Evolutionary conservation across 2,113 vertebrate species (phyloP), one percentile per base, ranked within the genome.

Genomic region (Coptodon rendalli): DNA sequence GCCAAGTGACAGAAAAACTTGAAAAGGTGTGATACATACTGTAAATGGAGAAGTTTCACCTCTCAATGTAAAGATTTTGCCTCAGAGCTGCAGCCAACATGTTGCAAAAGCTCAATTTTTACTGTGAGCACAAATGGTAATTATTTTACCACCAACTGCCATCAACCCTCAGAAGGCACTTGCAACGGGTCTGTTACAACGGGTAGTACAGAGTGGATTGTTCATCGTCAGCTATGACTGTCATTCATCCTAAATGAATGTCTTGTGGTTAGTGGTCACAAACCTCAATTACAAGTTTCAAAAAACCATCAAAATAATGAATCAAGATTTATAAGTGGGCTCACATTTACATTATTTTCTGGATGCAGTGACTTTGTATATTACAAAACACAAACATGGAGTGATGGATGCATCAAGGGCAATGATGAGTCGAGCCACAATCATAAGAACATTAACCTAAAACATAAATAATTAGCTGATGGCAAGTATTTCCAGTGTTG

Each of bases 91-190:
- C 36, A 71, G 36, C 12, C 4, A 40, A 71, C n/a, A 43, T 24
- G 12, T 24, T 43, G n/a, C 66, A 43, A 40, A 22, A 45, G 0
- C 13, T 16, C 2, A 16, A 17, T 0, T 43, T 45, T 45, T 71
- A 71, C 38, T 2, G 0, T 6, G 36, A 71, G 13, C 36, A 24
- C 38, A 43, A 71, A 24, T 0, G 12, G 66, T 6, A 45, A 71
- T 27, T 16, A 43, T 71, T 71, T 71, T 43, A 24, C 38, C 66
- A 71, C 1, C 1, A 71, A 71, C 36, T 40, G 63, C 11, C 31
- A 68, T 68, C 36, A 40, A 68, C 63, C 10, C 19, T 7, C 63
- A 22, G 34, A 38, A 68, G 19, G 0, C 61, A 68, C 63, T 68
- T 68, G 63, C 63, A 40, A 9, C 1, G 0, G n/a, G 36, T 40